Conservation (phyloP, 2,888 invertebrate species). For the Ferdinandea cuprea region DNA sequence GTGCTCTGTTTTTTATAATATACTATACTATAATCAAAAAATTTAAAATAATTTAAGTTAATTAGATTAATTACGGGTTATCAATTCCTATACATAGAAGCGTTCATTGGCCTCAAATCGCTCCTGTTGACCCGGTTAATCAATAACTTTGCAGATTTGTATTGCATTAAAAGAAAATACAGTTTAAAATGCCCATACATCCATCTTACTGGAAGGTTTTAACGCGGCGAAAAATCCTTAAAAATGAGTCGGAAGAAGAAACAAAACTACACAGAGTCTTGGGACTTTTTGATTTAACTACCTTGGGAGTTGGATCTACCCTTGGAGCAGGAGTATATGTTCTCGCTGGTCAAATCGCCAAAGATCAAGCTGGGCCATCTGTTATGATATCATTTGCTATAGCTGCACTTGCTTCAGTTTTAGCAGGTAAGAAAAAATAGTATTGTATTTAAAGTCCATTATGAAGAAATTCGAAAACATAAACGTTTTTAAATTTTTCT, state of each 20-base stretch:
- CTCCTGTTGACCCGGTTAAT: slow-evolving; percentile 13
- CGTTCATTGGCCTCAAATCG: neutral
- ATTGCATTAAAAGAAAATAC: neutral
- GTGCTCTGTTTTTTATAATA: no score
- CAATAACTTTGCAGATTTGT: neutral
- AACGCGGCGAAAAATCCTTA: slow-evolving; percentile 80
- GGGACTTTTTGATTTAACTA: slow-evolving; percentile 87
- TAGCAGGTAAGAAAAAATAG: slow-evolving; percentile 87
- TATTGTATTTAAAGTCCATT: neutral
- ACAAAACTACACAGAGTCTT: slow-evolving; percentile 80
- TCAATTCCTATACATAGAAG: neutral
- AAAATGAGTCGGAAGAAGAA: slow-evolving; percentile 78
- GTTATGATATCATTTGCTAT: slow-evolving; percentile 93
- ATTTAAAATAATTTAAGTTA: neutral
- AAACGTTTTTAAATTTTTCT: neutral
- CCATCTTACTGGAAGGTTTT: slow-evolving; percentile 81
- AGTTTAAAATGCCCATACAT: slow-evolving; percentile 77
- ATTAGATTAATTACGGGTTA: slow-evolving; percentile 18
- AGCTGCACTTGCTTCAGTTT: slow-evolving; percentile 92
- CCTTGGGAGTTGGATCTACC: slow-evolving; percentile 91
- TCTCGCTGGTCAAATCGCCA: slow-evolving; percentile 91
- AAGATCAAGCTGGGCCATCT: slow-evolving; percentile 91
- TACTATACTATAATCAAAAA: slow-evolving; percentile 9
- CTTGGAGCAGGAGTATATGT: slow-evolving; percentile 96
- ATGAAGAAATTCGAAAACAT: neutral